Conservation (phyloP, 2,113 vertebrate species). For the Ursus arctos region DNA sequence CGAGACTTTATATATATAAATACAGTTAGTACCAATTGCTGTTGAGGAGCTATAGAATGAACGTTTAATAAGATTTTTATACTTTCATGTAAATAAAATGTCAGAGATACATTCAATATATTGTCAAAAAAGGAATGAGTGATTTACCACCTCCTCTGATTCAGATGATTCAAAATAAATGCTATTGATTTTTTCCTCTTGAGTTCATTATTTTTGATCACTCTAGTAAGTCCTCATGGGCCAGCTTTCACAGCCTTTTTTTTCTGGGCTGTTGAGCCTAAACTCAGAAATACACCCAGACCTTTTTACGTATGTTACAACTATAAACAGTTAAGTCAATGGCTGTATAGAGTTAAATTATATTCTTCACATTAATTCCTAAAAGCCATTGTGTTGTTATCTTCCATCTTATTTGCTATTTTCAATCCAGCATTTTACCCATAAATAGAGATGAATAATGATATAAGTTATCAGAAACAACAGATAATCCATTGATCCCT, state of each 20-base stretch:
- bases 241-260: not conserved
- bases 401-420: constrained; percentile 26
- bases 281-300: not conserved
- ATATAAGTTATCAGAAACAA: constrained; percentile 21
- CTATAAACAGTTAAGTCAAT: not conserved
- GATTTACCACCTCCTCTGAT: not conserved
- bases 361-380: constrained; percentile 4
- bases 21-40: not conserved
- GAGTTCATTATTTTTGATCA: constrained; percentile 42
- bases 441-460: constrained; percentile 8
- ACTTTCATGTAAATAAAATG: constrained; percentile 18
- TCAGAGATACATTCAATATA: not conserved
- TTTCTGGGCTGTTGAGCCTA: not conserved
- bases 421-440: not conserved
- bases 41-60: constrained; percentile 19
- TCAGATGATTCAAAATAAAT: constrained; percentile 50
- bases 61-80: not conserved
- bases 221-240: not conserved
- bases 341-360: constrained; percentile 27
- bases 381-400: not conserved
- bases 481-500: constrained; percentile 41
- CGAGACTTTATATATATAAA: not conserved
- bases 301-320: not conserved
- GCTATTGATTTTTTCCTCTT: not conserved
- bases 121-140: not conserved